Evolutionary conservation across 1,140 invertebrate species (phyloP).

Genomic region (Drosophila nebulosa): DNA sequence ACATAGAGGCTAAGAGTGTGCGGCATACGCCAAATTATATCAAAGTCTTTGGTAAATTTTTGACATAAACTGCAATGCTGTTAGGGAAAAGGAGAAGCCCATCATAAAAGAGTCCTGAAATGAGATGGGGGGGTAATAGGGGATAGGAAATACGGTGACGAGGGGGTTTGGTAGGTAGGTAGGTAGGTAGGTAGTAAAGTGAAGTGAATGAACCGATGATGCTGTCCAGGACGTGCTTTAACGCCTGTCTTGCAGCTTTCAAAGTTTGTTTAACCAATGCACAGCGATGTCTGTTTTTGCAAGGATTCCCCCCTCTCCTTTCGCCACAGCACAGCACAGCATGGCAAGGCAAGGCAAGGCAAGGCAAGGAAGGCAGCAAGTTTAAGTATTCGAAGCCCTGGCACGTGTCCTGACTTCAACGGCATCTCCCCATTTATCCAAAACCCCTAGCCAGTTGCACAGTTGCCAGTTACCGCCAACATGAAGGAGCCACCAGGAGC

Average conservation of each 20-base stretch:
- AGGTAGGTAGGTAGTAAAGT: background rate
- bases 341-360: too few species aligned
- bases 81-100: background rate
- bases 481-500: background rate
- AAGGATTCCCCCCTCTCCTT: background rate
- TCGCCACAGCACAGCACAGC: slow-evolving; percentile 21
- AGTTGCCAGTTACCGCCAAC: background rate
- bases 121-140: background rate
- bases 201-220: slow-evolving; percentile 44
- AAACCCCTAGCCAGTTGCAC: background rate
- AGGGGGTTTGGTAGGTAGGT: too few species aligned
- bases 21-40: slow-evolving; percentile 59
- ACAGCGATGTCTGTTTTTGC: slow-evolving; percentile 40
- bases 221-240: slow-evolving; percentile 51
- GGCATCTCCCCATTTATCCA: background rate
- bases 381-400: slow-evolving; percentile 9
- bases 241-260: slow-evolving; percentile 59
- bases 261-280: slow-evolving; percentile 54
- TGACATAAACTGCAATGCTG: slow-evolving; percentile 45
- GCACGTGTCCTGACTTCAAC: slow-evolving; percentile 11
- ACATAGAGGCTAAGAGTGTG: slow-evolving; percentile 2
- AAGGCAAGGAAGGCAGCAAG: too few species aligned
- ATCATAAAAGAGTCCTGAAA: background rate
- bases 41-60: slow-evolving; percentile 55
- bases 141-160: too few species aligned